These are phyloP conservation scores for Patella pellucida DNA, from an alignment of 2,888 invertebrate genomes.

Conservation along the genomic window DNA sequence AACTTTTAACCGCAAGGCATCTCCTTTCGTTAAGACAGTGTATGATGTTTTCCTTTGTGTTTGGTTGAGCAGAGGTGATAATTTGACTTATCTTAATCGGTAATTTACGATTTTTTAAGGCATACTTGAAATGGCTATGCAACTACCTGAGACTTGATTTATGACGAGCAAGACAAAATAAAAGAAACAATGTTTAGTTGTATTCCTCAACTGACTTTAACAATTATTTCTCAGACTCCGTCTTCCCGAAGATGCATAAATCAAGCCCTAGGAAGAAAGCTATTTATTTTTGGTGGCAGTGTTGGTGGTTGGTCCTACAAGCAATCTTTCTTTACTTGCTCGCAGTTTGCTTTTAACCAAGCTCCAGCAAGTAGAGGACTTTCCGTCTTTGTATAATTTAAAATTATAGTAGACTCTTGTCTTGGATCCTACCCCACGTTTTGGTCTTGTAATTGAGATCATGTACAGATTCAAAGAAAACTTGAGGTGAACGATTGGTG, in stretches of 20 bases:
- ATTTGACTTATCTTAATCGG: no score
- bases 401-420: neutral
- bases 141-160: no score
- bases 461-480: neutral
- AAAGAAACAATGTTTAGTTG: no score
- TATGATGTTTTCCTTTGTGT: neutral
- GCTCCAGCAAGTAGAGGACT: neutral
- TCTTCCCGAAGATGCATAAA: no score
- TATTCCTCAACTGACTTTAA: no score
- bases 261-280: no score
- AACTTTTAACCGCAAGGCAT: neutral
- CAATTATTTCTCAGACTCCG: no score
- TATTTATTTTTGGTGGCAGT: neutral
- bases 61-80: neutral
- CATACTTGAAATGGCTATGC: no score
- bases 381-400: neutral
- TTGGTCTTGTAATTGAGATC: neutral
- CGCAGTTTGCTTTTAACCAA: neutral
- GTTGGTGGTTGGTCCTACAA: neutral
- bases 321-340: neutral
- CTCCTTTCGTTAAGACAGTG: neutral
- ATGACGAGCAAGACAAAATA: no score
- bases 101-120: no score
- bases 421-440: no score
- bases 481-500: neutral